Conservation (phyloP, 2,113 vertebrate species). For the Athene noctua region DNA sequence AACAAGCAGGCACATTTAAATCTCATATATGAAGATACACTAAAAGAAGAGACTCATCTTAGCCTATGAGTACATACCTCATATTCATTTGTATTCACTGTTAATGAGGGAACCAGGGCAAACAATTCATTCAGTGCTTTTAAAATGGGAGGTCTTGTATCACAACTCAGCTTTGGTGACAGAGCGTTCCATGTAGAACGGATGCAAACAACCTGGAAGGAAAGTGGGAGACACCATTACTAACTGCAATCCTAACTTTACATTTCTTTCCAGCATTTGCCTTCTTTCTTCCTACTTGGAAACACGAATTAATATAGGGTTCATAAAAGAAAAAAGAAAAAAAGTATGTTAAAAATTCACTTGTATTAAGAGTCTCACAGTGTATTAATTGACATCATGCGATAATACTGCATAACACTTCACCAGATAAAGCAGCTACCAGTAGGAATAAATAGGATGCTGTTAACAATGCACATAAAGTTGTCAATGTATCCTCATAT, state of each 20-base stretch:
- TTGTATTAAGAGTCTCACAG: not conserved
- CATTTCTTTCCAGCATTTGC: not conserved
- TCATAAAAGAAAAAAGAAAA: not conserved
- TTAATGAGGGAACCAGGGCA: slow-evolving; percentile 86
- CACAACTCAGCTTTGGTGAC: slow-evolving; percentile 82
- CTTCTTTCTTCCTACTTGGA: not conserved
- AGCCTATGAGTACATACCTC: slow-evolving; percentile 74
- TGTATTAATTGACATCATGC: not conserved
- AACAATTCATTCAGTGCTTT: slow-evolving; percentile 84
- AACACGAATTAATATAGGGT: not conserved
- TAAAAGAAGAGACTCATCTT: not conserved
- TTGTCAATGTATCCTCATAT: not conserved
- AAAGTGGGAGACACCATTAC: not conserved
- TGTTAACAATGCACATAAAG: not conserved
- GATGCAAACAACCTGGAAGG: slow-evolving; percentile 88
- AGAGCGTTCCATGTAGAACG: slow-evolving; percentile 89
- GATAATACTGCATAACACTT: not conserved
- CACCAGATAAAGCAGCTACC: not conserved
- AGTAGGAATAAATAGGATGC: not conserved
- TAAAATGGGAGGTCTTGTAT: slow-evolving; percentile 85
- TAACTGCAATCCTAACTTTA: not conserved
- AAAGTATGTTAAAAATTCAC: not conserved
- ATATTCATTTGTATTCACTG: slow-evolving; percentile 87
- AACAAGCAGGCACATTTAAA: not conserved
- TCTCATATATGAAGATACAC: not conserved